Conservation (phyloP, 2,797 vertebrate genomes). For the Labroides dimidiatus region DNA sequence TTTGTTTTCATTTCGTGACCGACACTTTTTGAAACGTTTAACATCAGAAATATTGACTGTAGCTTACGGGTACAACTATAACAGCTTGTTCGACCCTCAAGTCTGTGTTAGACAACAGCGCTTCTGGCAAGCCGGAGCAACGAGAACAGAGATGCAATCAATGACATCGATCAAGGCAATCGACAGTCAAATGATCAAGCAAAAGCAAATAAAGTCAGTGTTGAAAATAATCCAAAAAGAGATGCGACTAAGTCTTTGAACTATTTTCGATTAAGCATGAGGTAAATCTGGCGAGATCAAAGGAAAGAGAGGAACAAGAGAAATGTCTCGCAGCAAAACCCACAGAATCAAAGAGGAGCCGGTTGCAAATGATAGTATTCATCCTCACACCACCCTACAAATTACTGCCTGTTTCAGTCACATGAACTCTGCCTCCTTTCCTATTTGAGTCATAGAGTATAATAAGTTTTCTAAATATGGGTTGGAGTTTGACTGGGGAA, state of each 20-base stretch:
- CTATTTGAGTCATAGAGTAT: slow-evolving; percentile 15
- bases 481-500: slow-evolving; percentile 5
- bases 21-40: slow-evolving; percentile 18
- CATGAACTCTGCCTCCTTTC: slow-evolving; percentile 1
- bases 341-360: neutral
- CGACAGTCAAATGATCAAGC: slow-evolving; percentile 19
- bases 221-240: slow-evolving; percentile 6
- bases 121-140: slow-evolving; percentile 20
- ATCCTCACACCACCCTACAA: slow-evolving; percentile 3
- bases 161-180: slow-evolving; percentile 28
- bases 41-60: slow-evolving; percentile 32
- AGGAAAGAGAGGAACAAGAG: neutral
- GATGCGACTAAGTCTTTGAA: neutral
- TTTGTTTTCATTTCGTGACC: slow-evolving; percentile 2
- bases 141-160: slow-evolving; percentile 32
- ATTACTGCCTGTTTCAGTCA: slow-evolving; percentile 7
- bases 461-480: slow-evolving; percentile 2
- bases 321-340: slow-evolving; percentile 1
- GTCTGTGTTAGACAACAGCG: slow-evolving; percentile 13
- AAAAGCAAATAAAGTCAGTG: slow-evolving; percentile 13
- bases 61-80: slow-evolving; percentile 21
- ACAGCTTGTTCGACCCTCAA: slow-evolving; percentile 7
- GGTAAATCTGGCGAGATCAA: slow-evolving; percentile 3
- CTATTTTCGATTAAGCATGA: slow-evolving; percentile 3
- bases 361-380: slow-evolving; percentile 8